Base-by-base conservation (phyloP, 2,797 vertebrate genomes). In the Hippopotamyrus pictus region DNA sequence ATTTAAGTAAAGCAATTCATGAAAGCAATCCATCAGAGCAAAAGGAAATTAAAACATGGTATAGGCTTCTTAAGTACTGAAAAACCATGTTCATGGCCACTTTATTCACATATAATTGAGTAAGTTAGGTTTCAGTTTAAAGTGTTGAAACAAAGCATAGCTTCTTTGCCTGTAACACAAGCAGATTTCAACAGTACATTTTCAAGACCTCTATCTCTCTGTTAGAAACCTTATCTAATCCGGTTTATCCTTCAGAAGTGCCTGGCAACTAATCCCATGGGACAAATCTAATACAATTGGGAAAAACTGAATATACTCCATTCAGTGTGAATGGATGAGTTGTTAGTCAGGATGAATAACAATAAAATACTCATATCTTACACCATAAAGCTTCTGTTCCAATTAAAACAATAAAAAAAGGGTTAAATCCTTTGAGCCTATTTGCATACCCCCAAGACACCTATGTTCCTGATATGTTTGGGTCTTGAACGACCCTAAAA, bases 341-440 rank as follows among this genome's bases (percentile, higher is more conserved):
- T 96, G 95, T 96, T 95, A 94, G 93, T 85, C 93, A 94, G 93
- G 94, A 93, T 93, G 95, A 29, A 91, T 95, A 95, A 96, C 93
- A 94, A 95, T 95, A 94, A 94, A 96, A 95, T 96, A 95, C 95
- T 94, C 93, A 94, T 94, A 95, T 95, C 96, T 95, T 95, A 92
- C 93, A 94, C 94, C 91, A 89, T 92, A 89, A 51, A 92, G 94
- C 91, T 95, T 94, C 91, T 93, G 91, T 95, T 96, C 94, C 93
- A 94, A 94, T 86, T 86, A 92, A 94, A 95, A 93, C 94, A 93
- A 94, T 94, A 86, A 87, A 92, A 94, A 94, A 95, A 91, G 91
- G 96, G 95, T 97, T 96, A 95, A 95, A 93, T 95, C 96, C 96
- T 96, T 96, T 96, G 96, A 96, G 94, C 95, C 87, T 82, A 89